Percentiles rank a stretch among this genome's conserved stretches.
These are phyloP conservation scores for Synanthedon myopaeformis DNA, from an alignment of 2,888 invertebrate genomes.

Conservation along the genomic window DNA sequence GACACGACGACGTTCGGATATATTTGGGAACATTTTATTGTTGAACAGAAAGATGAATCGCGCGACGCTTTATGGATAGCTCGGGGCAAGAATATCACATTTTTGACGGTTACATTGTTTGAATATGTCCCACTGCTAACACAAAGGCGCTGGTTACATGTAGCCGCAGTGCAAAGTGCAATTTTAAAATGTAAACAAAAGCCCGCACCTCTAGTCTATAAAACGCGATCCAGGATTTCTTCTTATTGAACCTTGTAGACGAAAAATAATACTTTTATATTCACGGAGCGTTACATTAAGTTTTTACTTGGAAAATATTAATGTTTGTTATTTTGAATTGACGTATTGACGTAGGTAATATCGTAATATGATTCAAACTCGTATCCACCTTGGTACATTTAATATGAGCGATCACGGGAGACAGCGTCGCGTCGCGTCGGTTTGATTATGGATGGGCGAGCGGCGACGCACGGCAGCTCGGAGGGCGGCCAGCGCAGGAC, in stretches of 20 bases:
- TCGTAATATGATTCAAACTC: background rate
- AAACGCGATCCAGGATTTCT: slow-evolving; percentile 57
- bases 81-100: slow-evolving; percentile 29
- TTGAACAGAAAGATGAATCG: background rate
- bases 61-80: background rate
- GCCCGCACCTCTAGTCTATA: slow-evolving; percentile 55
- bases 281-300: slow-evolving; percentile 11
- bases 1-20: background rate
- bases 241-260: slow-evolving; percentile 51
- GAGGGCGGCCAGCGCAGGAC: slow-evolving; percentile 18
- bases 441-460: slow-evolving; percentile 39
- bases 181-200: slow-evolving; percentile 68
- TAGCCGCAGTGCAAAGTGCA: slow-evolving; percentile 63
- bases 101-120: slow-evolving; percentile 63
- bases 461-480: slow-evolving; percentile 1
- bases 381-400: slow-evolving; percentile 11
- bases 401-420: slow-evolving; percentile 39
- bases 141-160: slow-evolving; percentile 50
- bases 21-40: background rate
- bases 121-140: slow-evolving; percentile 50
- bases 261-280: slow-evolving; percentile 33
- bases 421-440: slow-evolving; percentile 22
- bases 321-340: too few relatives aligned
- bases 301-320: too few relatives aligned
- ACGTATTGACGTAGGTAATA: too few relatives aligned